Conservation (phyloP, 2,888 invertebrate species). For the Drosophila pseudotalamancana region DNA sequence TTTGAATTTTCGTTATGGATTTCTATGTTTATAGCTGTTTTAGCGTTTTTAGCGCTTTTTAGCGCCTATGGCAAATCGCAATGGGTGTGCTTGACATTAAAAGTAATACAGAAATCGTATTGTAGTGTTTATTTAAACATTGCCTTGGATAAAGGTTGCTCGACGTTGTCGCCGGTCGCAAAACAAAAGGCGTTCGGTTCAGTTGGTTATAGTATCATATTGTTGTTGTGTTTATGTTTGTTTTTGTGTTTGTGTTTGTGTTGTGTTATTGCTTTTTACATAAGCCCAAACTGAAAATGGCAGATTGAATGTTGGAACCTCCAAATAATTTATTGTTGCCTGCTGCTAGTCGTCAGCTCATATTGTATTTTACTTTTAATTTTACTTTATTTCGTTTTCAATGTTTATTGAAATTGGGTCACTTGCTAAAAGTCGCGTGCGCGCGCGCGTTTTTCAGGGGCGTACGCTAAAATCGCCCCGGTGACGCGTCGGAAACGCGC, state of each 20-base stretch:
- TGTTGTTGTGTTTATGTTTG: conserved; percentile 21
- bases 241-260: conserved; percentile 14
- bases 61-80: conserved; percentile 7
- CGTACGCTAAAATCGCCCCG: conserved; percentile 43
- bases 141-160: conserved; percentile 65
- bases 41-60: conserved; percentile 5
- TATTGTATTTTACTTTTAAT: conserved; percentile 27
- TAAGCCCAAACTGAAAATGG: conserved; percentile 54
- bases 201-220: conserved; percentile 30
- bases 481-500: conserved; percentile 40
- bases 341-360: conserved; percentile 24
- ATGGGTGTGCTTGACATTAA: conserved; percentile 46
- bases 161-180: conserved; percentile 38
- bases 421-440: conserved; percentile 76
- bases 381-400: conserved; percentile 66
- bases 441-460: conserved; percentile 73
- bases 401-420: conserved; percentile 75
- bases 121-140: conserved; percentile 51
- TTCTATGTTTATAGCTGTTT: conserved; percentile 2
- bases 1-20: conserved; percentile 6
- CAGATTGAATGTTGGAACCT: conserved; percentile 69
- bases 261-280: conserved; percentile 43
- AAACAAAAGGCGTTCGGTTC: conserved; percentile 48
- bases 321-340: conserved; percentile 73
- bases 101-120: conserved; percentile 60